A percentile compares a stretch with the other conserved stretches of the same genome.
These are phyloP conservation scores for Clivina fossor DNA, from an alignment of 2,888 invertebrate genomes.

Conservation along the genomic window DNA sequence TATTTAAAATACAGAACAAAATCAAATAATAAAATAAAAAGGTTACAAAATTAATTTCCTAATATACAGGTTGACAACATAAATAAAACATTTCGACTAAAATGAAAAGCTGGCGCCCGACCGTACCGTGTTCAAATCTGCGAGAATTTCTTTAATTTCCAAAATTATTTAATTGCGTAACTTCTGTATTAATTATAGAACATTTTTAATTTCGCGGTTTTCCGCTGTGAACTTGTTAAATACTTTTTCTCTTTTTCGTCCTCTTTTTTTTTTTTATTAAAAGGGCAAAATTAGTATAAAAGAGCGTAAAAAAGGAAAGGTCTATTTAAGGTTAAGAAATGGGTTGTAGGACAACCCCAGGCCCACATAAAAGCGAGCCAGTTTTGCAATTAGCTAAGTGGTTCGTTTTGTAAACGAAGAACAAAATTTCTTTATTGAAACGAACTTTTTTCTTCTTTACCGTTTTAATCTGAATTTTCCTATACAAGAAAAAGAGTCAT, in stretches of 20 bases:
- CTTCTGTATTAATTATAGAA: slow-evolving; percentile 29
- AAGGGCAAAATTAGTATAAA: slow-evolving; percentile 18
- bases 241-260: no score
- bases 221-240: slow-evolving; percentile 23
- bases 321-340: no score
- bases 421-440: slow-evolving; percentile 21
- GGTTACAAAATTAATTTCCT: no score
- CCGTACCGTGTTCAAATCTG: slow-evolving; percentile 5
- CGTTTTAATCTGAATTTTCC: slow-evolving; percentile 23
- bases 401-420: no score
- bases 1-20: no score
- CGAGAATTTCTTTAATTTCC: slow-evolving; percentile 17
- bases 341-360: neutral
- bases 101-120: neutral
- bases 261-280: slow-evolving; percentile 13
- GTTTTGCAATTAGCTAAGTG: slow-evolving; percentile 30
- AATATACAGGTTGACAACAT: no score
- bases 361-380: neutral
- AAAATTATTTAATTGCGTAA: slow-evolving; percentile 13
- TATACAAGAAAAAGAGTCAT: slow-evolving; percentile 13
- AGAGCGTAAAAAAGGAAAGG: no score
- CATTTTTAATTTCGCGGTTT: slow-evolving; percentile 30
- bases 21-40: no score
- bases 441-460: slow-evolving; percentile 19
- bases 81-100: neutral